A percentile compares a stretch with the other conserved stretches of the same genome.
Evolutionary conservation across 2,888 invertebrate genomes (phyloP).

Genomic region (Gerris lacustris): DNA sequence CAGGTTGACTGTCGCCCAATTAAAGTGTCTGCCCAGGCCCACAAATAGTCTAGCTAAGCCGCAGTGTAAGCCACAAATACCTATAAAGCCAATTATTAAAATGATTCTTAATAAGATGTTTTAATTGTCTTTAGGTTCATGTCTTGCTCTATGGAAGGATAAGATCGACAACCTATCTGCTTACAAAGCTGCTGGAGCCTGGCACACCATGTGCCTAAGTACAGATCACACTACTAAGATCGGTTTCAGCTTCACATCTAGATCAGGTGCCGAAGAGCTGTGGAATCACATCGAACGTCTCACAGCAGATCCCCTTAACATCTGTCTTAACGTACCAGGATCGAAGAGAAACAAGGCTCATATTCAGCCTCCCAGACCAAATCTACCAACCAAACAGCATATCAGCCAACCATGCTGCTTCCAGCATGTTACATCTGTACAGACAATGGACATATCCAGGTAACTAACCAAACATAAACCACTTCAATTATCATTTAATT

Average conservation of each 20-base stretch:
- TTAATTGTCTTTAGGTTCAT: constrained; percentile 42
- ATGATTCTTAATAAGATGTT: background rate
- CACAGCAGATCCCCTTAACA: constrained; percentile 64
- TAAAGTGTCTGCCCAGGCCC: too few relatives aligned
- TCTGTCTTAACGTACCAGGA: constrained; percentile 57
- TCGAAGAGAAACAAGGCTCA: constrained; percentile 37
- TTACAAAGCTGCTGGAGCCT: constrained; percentile 44
- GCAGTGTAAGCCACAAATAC: too few relatives aligned
- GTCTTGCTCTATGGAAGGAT: constrained; percentile 70
- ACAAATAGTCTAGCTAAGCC: too few relatives aligned
- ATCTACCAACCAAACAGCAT: constrained; percentile 61
- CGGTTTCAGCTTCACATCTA: constrained; percentile 68
- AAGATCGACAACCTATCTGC: constrained; percentile 64
- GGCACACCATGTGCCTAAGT: constrained; percentile 67
- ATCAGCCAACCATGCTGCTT: constrained; percentile 77
- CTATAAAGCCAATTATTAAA: background rate
- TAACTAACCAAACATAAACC: constrained; percentile 34
- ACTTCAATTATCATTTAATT: too few relatives aligned
- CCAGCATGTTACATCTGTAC: constrained; percentile 67
- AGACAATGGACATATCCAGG: constrained; percentile 50
- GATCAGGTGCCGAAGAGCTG: constrained; percentile 57
- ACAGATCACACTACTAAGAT: constrained; percentile 62
- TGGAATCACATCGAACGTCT: constrained; percentile 55
- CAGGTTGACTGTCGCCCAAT: too few relatives aligned
- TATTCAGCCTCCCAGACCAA: constrained; percentile 44